These are phyloP conservation scores for Tyria jacobaeae DNA, from an alignment of 2,888 invertebrate species.

Conservation along the genomic window DNA sequence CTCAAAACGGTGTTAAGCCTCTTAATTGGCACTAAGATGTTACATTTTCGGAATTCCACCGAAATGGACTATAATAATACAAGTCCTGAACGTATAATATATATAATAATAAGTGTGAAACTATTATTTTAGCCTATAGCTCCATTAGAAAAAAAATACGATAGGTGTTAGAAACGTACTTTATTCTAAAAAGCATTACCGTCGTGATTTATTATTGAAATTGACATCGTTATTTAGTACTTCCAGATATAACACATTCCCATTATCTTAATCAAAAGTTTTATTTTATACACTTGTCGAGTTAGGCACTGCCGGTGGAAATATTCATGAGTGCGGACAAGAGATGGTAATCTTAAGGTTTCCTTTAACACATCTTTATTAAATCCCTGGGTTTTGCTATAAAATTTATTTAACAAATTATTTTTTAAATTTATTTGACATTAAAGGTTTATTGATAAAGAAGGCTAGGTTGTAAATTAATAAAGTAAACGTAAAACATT, in stretches of 20 bases:
- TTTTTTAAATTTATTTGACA: no score
- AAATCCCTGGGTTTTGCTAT: no score
- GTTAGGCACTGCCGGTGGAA: conserved; percentile 57
- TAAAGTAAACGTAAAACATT: background rate
- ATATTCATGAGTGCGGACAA: conserved; percentile 29
- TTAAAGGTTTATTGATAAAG: background rate
- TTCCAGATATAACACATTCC: conserved; percentile 1
- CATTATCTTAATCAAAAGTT: conserved; percentile 25
- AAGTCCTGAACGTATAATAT: background rate
- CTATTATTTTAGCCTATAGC: background rate
- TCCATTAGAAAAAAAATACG: no score
- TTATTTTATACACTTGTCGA: conserved; percentile 44
- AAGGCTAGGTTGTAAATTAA: no score
- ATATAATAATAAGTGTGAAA: background rate
- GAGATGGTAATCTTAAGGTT: conserved; percentile 67
- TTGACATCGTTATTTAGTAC: no score
- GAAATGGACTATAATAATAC: no score
- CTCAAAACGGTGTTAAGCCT: no score
- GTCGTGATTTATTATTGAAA: no score
- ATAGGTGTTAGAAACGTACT: no score
- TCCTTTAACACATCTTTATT: no score
- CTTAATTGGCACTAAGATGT: background rate
- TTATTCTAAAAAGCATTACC: no score
- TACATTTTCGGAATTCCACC: background rate
- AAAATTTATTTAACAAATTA: no score